Evolutionary conservation across 2,797 vertebrate species (phyloP).

Genomic region (Philypnodon macrostomus): DNA sequence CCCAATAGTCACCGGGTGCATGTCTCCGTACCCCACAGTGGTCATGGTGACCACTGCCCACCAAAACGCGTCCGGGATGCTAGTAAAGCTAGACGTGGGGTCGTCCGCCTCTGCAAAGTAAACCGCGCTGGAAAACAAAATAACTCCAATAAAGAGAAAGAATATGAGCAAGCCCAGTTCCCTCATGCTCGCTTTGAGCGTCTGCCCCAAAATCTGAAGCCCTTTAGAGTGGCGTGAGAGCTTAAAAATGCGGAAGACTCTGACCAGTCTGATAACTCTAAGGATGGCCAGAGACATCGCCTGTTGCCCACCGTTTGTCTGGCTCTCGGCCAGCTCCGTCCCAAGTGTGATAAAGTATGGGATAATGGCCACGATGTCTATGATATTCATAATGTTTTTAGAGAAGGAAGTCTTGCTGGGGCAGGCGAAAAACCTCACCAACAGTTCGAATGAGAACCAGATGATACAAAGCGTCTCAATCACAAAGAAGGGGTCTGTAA

Average conservation of each 20-base stretch:
- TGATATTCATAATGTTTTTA: conserved; percentile 98
- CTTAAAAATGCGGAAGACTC: conserved; percentile 97
- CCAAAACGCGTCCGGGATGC: conserved; percentile 98
- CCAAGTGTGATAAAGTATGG: conserved; percentile 98
- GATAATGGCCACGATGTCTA: conserved; percentile 96
- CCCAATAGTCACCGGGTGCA: conserved; percentile 97
- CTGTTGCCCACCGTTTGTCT: conserved; percentile 90
- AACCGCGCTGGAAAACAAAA: conserved; percentile 96
- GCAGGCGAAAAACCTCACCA: conserved; percentile 93
- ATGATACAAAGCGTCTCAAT: conserved; percentile 98
- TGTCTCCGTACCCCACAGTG: conserved; percentile 96
- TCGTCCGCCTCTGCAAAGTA: conserved; percentile 98
- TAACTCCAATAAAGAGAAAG: conserved; percentile 97
- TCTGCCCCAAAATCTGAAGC: conserved; percentile 96
- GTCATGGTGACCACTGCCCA: conserved; percentile 99
- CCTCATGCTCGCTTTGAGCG: conserved; percentile 96
- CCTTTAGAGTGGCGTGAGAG: conserved; percentile 97
- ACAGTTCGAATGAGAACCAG: conserved; percentile 97
- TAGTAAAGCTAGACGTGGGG: conserved; percentile 91
- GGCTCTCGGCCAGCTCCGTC: conserved; percentile 90
- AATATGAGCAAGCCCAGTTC: conserved; percentile 96
- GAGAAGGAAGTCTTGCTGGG: conserved; percentile 96
- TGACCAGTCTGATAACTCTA: conserved; percentile 90
- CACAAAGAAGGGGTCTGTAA: conserved; percentile 96
- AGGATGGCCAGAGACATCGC: conserved; percentile 98